Evolutionary conservation across 2,113 vertebrate genomes (phyloP), one percentile per base, ranked within the genome.

Genomic region (Proterorhinus semilunaris): DNA sequence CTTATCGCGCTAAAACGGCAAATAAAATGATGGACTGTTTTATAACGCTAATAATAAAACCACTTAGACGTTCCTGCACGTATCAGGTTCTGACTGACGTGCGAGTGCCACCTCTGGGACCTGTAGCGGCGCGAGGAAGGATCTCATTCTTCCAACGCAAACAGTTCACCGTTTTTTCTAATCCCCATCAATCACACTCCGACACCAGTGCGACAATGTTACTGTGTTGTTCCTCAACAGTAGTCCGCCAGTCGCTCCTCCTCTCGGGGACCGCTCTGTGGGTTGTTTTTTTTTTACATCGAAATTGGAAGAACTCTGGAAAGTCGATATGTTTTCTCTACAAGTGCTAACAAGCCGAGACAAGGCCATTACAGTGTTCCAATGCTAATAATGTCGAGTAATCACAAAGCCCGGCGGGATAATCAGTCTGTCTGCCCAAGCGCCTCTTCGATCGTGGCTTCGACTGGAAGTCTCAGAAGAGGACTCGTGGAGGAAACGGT

Each of bases 401-500:
- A 86, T 85, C 79, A 81, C 78, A 81, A 82, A 77, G 72, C 83
- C 79, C 86, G 1, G 57, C 80, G 85, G 86, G 84, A 84, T 74
- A 86, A 89, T 88, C 84, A 85, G 81, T 76, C 86, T 64, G 85
- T 89, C 84, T 77, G 67, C 52, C 10, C 71, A 65, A 45, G 46
- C 7, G 15, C 55, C 43, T 62, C 49, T 51, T 15, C 11, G 15
- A 36, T 36, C 27, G 27, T 13, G 49, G 1, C 49, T 51, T 51
- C 11, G 10, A 51, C 9, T 11, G 49, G 49, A 50, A 50, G 57
- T 44, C 69, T 65, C 70, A 62, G 45, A 49, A 17, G 75, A 72
- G 73, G 51, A 42, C 63, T 55, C 55, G 48, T 10, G 48, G 67
- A 75, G 65, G 59, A 15, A 64, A 68, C 64, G 69, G 72, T 72